Evolutionary conservation across 1,140 invertebrate species (phyloP).

Genomic region (Cataglyphis hispanica): DNA sequence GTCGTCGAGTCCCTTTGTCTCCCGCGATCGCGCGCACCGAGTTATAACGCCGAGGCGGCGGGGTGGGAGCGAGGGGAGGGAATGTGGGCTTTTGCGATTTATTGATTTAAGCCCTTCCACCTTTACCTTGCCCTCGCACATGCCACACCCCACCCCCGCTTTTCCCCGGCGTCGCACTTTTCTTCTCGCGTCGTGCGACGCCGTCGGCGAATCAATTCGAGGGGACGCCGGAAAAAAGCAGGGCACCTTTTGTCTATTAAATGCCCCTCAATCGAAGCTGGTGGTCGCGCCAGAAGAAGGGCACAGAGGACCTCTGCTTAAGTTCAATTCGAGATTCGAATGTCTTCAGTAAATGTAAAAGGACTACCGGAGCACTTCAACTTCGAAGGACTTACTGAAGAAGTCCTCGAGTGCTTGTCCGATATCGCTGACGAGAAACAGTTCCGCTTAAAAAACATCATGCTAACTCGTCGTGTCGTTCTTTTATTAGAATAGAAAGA

Average conservation of each 20-base stretch:
- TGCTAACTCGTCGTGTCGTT: neutral
- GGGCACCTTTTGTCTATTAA: slow-evolving; percentile 57
- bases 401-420: slow-evolving; percentile 58
- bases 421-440: slow-evolving; percentile 69
- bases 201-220: slow-evolving; percentile 6
- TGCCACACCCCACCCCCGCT: slow-evolving; percentile 49
- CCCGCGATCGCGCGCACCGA: slow-evolving; percentile 70
- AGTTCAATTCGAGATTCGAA: slow-evolving; percentile 62
- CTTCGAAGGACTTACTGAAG: slow-evolving; percentile 46
- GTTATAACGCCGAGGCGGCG: slow-evolving; percentile 71
- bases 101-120: slow-evolving; percentile 76
- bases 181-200: slow-evolving; percentile 15
- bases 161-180: slow-evolving; percentile 53
- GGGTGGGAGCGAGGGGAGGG: slow-evolving; percentile 44
- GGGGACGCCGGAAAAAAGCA: slow-evolving; percentile 55
- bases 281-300: slow-evolving; percentile 38
- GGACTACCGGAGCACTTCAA: slow-evolving; percentile 40
- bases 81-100: slow-evolving; percentile 74
- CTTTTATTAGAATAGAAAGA: neutral
- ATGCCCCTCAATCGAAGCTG: slow-evolving; percentile 37
- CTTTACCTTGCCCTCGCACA: slow-evolving; percentile 69
- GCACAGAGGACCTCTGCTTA: slow-evolving; percentile 63
- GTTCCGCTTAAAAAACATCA: slow-evolving; percentile 61
- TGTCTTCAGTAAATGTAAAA: slow-evolving; percentile 42
- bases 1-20: slow-evolving; percentile 74